Evolutionary conservation across 1,140 invertebrate genomes (phyloP), one percentile per base, ranked within the genome.

Genomic region (Tribolium castaneum): DNA sequence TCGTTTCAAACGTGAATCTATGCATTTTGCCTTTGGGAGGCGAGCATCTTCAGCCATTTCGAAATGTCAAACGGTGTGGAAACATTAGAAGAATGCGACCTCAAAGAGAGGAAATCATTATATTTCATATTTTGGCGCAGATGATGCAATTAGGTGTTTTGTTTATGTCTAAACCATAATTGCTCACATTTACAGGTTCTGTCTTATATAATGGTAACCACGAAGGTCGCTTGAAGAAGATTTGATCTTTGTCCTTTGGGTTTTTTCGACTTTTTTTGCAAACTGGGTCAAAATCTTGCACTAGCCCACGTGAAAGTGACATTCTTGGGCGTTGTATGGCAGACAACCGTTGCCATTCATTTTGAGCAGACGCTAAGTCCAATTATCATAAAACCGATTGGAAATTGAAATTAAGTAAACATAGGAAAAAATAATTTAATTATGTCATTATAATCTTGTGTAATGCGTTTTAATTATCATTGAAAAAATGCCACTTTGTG

Each of bases 1-100:
- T 66, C 59, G 14, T 66, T 66, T 35, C 59, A 66, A 66, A 66
- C 59, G 59, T 66, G 59, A 66, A 66, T 66, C 59, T 35, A 35
- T 66, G 54, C 54, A 25, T 66, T 22, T 66, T 35, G 59, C 59
- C 54, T 35, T 14, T 35, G 12, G 59, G 30, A 35, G 10, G 12
- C 12, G 25, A 66, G 34, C 25, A 66, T 66, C 59, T 66, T 45
- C 39, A 30, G 25, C 56, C 30, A 59, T 12, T 9, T 66, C 12
- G 9, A 35, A 66, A 66, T 66, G 59, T 66, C 59, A 66, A 66
- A 66, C 59, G 30, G 59, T 66, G 59, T 14, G 16, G 59, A 35
- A 30, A 66, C 59, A 66, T 66, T 35, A 2, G 9, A 22, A 25
- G 54, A 59, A 59, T n/a, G 16, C 30, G 59, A 66, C 25, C 59